These are phyloP conservation scores for Acanthosepion lycidas DNA, from an alignment of 2,888 invertebrate genomes.

Conservation along the genomic window DNA sequence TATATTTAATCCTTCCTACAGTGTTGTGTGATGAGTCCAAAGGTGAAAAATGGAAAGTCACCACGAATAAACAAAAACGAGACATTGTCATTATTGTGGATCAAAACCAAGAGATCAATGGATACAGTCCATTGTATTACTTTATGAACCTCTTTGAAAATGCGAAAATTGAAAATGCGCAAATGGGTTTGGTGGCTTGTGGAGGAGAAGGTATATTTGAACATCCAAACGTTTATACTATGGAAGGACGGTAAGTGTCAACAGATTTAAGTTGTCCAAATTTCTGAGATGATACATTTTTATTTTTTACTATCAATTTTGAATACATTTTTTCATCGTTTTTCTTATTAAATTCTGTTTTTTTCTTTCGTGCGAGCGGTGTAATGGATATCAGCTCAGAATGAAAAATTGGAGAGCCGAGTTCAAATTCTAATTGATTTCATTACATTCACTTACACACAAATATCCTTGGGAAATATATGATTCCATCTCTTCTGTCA, in stretches of 20 bases:
- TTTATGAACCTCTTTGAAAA: not conserved
- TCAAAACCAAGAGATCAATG: slow-evolving; percentile 25
- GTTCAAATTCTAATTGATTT: too few relatives aligned
- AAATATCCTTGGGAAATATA: too few relatives aligned
- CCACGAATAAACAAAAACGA: not conserved
- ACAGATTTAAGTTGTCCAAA: too few relatives aligned
- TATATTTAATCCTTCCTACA: not conserved
- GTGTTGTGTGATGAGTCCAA: not conserved
- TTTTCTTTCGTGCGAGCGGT: too few relatives aligned
- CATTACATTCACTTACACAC: too few relatives aligned
- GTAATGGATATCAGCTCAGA: too few relatives aligned
- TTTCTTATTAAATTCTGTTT: too few relatives aligned
- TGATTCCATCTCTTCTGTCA: too few relatives aligned
- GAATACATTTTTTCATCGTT: too few relatives aligned
- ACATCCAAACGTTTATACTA: slow-evolving; percentile 38
- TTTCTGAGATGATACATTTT: not conserved
- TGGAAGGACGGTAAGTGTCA: not conserved
- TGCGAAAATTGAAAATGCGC: not conserved
- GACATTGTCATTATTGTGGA: slow-evolving; percentile 44
- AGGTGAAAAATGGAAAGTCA: not conserved
- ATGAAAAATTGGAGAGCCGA: too few relatives aligned
- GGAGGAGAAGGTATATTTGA: slow-evolving; percentile 33
- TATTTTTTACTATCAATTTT: too few relatives aligned
- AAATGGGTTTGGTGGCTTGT: slow-evolving; percentile 44
- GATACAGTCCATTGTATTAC: not conserved